Evolutionary conservation across 2,797 vertebrate genomes (phyloP), one percentile per base, ranked within the genome.

Genomic region (Poeciliopsis presidionis): DNA sequence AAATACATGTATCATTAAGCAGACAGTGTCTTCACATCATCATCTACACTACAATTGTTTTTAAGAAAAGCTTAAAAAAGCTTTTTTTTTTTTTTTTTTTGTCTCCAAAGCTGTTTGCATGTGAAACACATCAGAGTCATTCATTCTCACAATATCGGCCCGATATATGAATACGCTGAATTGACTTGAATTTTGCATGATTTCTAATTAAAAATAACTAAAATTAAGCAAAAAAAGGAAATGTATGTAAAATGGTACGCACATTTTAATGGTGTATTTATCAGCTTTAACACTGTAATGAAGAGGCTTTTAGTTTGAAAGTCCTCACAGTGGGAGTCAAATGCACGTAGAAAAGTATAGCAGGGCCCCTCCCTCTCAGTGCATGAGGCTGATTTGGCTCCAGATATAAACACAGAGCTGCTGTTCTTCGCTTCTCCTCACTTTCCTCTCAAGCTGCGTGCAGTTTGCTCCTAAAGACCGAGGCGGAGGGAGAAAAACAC

Each of bases 321-420:
- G 70, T 46, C 45, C 47, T 1, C 0, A n/a, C 71, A 0, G 45
- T 55, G 18, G 33, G 2, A 73, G 80, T 55, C 82, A 22, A 75
- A 43, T 43, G 73, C 43, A 80, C 57, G 83, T 84, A 81, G 87
- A 91, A 61, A 65, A 39, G 28, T 39, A 39, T 6, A 91, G 83
- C 88, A 77, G 78, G 74, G 49, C 86, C 73, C 88, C 91, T 86
- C 87, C 67, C 86, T 75, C 74, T 80, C 67, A 61, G 46, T 82
- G 45, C 90, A 71, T 51, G 87, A 84, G 84, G 81, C 80, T 81
- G 83, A 71, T 83, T 86, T 90, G 89, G 90, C 91, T 92, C 87
- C 89, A 90, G 88, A 90, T 93, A 91, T 88, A 94, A 95, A 93
- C 90, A 89, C 85, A 74, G 86, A 61, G 79, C 81, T 74, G 1